phyloP scores from a whole-genome alignment of 2,888 invertebrate species.

The Caenorhabditis angaria region DNA sequence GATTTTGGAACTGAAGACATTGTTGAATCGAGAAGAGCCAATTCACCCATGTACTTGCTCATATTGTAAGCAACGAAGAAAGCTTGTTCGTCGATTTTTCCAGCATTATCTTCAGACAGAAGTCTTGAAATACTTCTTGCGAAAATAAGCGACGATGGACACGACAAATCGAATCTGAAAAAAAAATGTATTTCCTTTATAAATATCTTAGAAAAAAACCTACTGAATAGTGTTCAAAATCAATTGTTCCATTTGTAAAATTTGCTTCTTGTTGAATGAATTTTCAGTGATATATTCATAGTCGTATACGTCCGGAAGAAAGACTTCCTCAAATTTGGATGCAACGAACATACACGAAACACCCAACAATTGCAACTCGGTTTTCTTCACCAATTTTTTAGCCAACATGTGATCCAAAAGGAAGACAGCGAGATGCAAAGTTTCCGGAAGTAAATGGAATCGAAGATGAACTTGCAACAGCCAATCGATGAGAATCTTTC shows the following conservation, averaged over 20 bases:
- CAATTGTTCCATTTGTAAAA: conserved; percentile 49
- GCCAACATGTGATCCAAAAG: conserved; percentile 90
- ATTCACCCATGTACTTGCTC: conserved; percentile 90
- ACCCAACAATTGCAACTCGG: conserved; percentile 55
- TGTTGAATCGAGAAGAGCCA: conserved; percentile 82
- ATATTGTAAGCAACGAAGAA: conserved; percentile 80
- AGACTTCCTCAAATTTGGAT: conserved; percentile 93
- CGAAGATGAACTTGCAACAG: conserved; percentile 77
- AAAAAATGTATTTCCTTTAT: neutral
- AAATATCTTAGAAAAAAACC: conserved; percentile 3
- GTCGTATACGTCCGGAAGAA: conserved; percentile 85
- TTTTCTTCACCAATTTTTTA: conserved; percentile 74
- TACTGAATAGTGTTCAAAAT: conserved; percentile 37
- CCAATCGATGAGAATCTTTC: conserved; percentile 90
- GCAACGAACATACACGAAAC: conserved; percentile 80
- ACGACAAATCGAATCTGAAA: conserved; percentile 82
- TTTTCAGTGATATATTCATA: conserved; percentile 91
- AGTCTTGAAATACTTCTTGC: conserved; percentile 79
- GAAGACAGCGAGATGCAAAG: conserved; percentile 86
- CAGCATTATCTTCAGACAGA: conserved; percentile 20
- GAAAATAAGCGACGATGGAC: conserved; percentile 88
- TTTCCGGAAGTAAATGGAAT: conserved; percentile 86
- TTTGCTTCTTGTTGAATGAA: conserved; percentile 80
- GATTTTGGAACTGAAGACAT: conserved; percentile 84
- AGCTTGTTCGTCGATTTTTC: conserved; percentile 68